A percentile compares a stretch with the other conserved stretches of the same genome.
These are phyloP conservation scores for Morinoia aosen DNA, from an alignment of 2,888 invertebrate genomes.

Conservation along the genomic window DNA sequence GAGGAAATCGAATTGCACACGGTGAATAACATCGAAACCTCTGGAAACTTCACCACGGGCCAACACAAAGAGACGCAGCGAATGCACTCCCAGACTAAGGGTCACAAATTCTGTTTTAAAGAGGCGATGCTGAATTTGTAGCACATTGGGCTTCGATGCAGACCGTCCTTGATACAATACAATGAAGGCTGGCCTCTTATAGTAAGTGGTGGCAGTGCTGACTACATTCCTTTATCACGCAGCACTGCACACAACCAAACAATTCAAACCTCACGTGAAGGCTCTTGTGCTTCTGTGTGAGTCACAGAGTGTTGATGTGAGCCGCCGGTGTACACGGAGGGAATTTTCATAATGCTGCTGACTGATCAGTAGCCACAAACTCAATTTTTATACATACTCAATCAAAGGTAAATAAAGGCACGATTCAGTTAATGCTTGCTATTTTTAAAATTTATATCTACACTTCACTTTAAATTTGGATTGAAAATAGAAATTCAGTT, in stretches of 20 bases:
- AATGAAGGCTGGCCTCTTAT: background rate
- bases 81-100: background rate
- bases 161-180: background rate
- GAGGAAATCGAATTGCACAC: too few relatives aligned
- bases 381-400: too few relatives aligned
- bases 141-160: background rate
- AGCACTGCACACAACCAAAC: background rate
- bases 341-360: too few relatives aligned
- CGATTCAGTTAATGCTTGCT: too few relatives aligned
- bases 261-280: background rate
- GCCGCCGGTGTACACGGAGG: too few relatives aligned
- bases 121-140: background rate
- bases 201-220: background rate
- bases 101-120: background rate
- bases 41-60: background rate
- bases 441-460: too few relatives aligned
- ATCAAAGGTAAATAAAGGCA: too few relatives aligned
- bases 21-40: background rate
- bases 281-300: background rate
- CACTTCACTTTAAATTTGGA: too few relatives aligned
- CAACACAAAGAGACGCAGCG: background rate
- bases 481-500: too few relatives aligned
- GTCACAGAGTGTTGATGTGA: background rate
- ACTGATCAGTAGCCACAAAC: too few relatives aligned
- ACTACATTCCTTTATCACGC: background rate